phyloP scores from a whole-genome alignment of 2,888 invertebrate species.

The Herminia tarsipennalis region DNA sequence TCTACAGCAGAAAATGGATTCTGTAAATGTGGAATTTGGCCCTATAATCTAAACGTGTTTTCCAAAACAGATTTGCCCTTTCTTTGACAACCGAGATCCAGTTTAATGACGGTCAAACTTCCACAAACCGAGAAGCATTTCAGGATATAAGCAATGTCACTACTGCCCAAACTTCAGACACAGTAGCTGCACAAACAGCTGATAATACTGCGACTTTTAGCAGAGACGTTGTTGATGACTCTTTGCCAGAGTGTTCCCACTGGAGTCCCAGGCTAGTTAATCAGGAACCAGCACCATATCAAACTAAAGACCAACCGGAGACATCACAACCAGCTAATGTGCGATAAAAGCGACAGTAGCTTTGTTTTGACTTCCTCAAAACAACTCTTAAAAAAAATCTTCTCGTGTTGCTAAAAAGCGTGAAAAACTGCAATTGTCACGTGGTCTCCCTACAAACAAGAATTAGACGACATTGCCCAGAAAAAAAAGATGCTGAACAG shows the following conservation, averaged over 20 bases:
- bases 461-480: neutral
- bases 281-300: constrained; percentile 7
- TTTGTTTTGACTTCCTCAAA: constrained; percentile 21
- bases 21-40: constrained; percentile 41
- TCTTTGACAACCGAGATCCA: constrained; percentile 4
- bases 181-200: constrained; percentile 17
- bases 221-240: constrained; percentile 18
- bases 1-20: constrained; percentile 45
- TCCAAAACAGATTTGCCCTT: constrained; percentile 28
- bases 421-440: constrained; percentile 30
- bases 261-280: constrained; percentile 18
- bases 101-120: constrained; percentile 6
- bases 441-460: constrained; percentile 25
- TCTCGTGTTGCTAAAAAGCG: constrained; percentile 21
- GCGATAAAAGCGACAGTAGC: constrained; percentile 18
- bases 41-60: constrained; percentile 33
- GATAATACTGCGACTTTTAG: constrained; percentile 21
- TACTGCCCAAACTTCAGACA: constrained; percentile 27
- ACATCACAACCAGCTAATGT: constrained; percentile 16
- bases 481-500: neutral
- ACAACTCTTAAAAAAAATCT: constrained; percentile 15
- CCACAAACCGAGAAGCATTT: constrained; percentile 25
- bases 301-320: constrained; percentile 16
- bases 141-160: constrained; percentile 31
- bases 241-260: constrained; percentile 21